Evolutionary conservation across 2,113 vertebrate species (phyloP).

Genomic region (Megalops atlanticus): DNA sequence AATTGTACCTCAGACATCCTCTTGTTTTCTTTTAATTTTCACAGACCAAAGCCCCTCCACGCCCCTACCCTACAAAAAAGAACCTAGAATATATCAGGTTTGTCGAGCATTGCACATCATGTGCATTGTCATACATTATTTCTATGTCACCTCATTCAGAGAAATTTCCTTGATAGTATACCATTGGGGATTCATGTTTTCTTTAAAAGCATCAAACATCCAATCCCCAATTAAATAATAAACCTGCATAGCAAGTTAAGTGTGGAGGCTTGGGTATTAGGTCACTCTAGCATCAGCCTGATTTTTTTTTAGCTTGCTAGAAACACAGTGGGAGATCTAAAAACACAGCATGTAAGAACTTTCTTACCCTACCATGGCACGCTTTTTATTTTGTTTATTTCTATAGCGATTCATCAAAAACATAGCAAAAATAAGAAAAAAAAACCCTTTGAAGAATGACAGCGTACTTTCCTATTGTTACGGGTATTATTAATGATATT

Average conservation of each 20-base stretch:
- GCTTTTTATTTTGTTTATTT: conserved; percentile 7
- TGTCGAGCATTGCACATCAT: neutral
- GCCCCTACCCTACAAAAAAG: neutral
- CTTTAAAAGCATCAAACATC: neutral
- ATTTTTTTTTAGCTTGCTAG: neutral
- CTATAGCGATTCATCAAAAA: conserved; percentile 5
- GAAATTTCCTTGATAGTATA: neutral
- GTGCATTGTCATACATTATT: neutral
- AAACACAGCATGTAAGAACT: neutral
- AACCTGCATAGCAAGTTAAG: neutral
- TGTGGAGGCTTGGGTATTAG: neutral
- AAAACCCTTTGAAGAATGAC: neutral
- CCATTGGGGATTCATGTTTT: neutral
- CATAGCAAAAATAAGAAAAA: neutral
- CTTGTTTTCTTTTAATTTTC: neutral
- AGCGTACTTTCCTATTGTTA: neutral
- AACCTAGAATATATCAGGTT: neutral
- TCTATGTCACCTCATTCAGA: neutral
- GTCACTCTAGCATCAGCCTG: neutral
- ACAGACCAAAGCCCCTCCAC: neutral
- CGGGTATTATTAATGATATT: conserved; percentile 9
- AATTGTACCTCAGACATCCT: neutral
- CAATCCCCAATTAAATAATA: neutral
- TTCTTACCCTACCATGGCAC: neutral
- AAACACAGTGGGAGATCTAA: neutral